These are phyloP conservation scores for Xenops minutus DNA, from an alignment of 2,797 vertebrate genomes.

Conservation along the genomic window DNA sequence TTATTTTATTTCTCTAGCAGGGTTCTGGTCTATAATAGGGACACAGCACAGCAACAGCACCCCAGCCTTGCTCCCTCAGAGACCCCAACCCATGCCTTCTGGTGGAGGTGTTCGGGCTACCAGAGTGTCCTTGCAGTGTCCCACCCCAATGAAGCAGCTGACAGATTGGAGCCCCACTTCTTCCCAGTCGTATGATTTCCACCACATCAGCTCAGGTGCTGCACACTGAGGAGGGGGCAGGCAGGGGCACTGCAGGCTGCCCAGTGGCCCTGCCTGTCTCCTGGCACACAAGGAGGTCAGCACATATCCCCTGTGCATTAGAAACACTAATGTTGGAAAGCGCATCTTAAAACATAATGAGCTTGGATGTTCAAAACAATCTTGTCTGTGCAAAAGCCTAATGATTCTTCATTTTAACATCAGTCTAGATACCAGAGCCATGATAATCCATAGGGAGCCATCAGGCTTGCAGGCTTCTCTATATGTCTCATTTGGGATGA, in stretches of 20 bases:
- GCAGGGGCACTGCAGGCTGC: background rate
- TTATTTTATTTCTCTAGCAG: background rate
- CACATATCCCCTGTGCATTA: accelerated
- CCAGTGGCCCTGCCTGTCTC: background rate
- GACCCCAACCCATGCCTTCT: too few species aligned
- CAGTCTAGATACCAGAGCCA: background rate
- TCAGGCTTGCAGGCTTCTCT: background rate
- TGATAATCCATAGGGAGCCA: background rate
- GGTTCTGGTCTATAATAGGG: background rate
- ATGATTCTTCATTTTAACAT: background rate
- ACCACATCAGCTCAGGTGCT: background rate
- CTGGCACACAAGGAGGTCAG: accelerated
- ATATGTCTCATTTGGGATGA: background rate
- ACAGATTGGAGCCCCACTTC: accelerated
- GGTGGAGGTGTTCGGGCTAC: accelerated
- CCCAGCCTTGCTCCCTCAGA: background rate
- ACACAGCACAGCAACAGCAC: background rate
- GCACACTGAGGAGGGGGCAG: accelerated
- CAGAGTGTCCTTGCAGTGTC: background rate
- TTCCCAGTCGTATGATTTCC: background rate
- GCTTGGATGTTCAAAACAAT: background rate
- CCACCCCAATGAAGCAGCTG: accelerated
- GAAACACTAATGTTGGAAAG: background rate
- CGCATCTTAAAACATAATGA: background rate
- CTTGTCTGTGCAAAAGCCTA: background rate